A percentile compares a stretch with the other conserved stretches of the same genome.
These are phyloP conservation scores for Drosophila buzzatii DNA, from an alignment of 2,888 invertebrate genomes.

Conservation along the genomic window DNA sequence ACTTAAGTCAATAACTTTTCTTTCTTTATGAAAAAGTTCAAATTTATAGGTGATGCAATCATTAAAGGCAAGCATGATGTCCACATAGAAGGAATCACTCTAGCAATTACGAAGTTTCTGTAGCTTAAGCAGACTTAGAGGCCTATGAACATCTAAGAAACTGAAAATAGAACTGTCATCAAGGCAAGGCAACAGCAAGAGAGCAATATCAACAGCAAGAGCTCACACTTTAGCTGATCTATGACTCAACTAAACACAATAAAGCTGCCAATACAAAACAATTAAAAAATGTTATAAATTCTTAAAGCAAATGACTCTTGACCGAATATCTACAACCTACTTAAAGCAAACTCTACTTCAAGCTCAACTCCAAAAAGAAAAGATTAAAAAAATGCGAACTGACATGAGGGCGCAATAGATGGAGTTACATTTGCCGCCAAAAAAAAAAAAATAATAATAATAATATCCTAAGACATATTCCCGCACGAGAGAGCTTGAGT, in stretches of 20 bases:
- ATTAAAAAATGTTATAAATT: background rate
- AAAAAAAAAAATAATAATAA: slow-evolving; percentile 22
- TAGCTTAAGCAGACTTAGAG: no score
- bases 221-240: background rate
- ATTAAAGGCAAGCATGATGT: no score
- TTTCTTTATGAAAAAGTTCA: background rate
- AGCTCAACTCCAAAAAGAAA: slow-evolving; percentile 9
- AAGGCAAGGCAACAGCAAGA: background rate
- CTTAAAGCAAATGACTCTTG: background rate
- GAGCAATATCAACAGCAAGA: background rate
- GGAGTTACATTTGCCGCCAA: slow-evolving; percentile 33
- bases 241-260: background rate
- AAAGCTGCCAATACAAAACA: background rate
- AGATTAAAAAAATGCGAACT: slow-evolving; percentile 11
- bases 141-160: background rate
- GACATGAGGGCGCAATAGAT: slow-evolving; percentile 25
- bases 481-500: slow-evolving; percentile 42
- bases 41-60: no score
- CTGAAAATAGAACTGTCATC: background rate
- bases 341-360: background rate
- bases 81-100: no score
- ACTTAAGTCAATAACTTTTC: background rate
- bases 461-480: slow-evolving; percentile 66
- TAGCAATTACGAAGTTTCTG: no score
- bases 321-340: background rate